These are phyloP conservation scores for Drosophila seguyi DNA, from an alignment of 1,140 invertebrate genomes.

Conservation along the genomic window DNA sequence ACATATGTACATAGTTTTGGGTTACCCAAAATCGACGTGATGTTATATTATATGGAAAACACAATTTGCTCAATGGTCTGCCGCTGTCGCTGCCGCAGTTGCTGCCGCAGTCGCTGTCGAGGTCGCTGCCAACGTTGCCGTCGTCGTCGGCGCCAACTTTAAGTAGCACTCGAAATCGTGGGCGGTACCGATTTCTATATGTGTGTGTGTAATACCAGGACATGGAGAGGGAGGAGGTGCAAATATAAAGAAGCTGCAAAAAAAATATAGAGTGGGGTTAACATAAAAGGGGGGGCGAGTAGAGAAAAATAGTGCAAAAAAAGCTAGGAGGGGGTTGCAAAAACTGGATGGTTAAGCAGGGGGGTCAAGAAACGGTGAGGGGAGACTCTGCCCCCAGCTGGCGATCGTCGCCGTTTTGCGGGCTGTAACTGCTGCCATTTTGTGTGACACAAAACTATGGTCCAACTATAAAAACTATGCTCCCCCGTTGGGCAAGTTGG, in stretches of 20 bases:
- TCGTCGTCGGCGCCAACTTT: slow-evolving; percentile 49
- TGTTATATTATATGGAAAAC: slow-evolving; percentile 83
- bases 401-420: slow-evolving; percentile 69
- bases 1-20: slow-evolving; percentile 65
- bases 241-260: slow-evolving; percentile 6
- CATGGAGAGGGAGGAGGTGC: too few species aligned
- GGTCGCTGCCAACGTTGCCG: slow-evolving; percentile 13
- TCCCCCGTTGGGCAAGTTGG: slow-evolving; percentile 2
- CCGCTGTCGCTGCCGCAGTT: slow-evolving; percentile 45
- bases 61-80: slow-evolving; percentile 80
- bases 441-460: slow-evolving; percentile 67
- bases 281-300: too few species aligned
- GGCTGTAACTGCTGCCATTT: slow-evolving; percentile 79
- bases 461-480: slow-evolving; percentile 46
- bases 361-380: too few species aligned
- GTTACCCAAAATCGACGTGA: slow-evolving; percentile 83
- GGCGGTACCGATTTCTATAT: slow-evolving; percentile 61
- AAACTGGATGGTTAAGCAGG: neutral
- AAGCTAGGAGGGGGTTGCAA: neutral
- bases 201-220: too few species aligned
- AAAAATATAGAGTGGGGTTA: neutral
- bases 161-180: slow-evolving; percentile 73
- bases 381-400: neutral
- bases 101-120: slow-evolving; percentile 20
- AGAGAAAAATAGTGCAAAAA: neutral